Percentiles rank a stretch among this genome's conserved stretches.
These are phyloP conservation scores for Callionymus lyra DNA, from an alignment of 2,113 vertebrate genomes.

Conservation along the genomic window DNA sequence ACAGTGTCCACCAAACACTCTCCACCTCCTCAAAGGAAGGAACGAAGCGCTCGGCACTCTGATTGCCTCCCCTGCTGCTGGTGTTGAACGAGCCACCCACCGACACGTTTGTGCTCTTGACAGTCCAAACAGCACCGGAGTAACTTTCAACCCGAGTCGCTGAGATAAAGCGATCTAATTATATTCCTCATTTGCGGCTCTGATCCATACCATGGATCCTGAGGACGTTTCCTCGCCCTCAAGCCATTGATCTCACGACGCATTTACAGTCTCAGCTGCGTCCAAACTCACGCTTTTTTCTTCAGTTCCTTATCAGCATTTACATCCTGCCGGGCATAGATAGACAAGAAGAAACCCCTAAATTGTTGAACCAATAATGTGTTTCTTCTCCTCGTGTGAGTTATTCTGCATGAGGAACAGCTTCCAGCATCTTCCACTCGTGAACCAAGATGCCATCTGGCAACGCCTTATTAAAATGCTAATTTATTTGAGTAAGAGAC, in stretches of 20 bases:
- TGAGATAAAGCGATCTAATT: conserved; percentile 65
- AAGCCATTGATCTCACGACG: conserved; percentile 37
- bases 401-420: conserved; percentile 25
- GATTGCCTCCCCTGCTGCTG: conserved; percentile 45
- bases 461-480: conserved; percentile 74
- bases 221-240: conserved; percentile 24
- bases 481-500: conserved; percentile 80
- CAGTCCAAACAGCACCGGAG: conserved; percentile 8
- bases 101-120: conserved; percentile 25
- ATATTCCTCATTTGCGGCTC: conserved; percentile 63
- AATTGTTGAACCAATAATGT: conserved; percentile 7
- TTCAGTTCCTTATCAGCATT: conserved; percentile 13
- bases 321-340: conserved; percentile 2
- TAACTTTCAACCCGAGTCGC: conserved; percentile 37
- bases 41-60: conserved; percentile 31
- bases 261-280: conserved; percentile 17
- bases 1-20: conserved; percentile 38
- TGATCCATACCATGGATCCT: conserved; percentile 58
- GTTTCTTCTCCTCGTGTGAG: conserved; percentile 12
- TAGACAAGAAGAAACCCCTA: conserved; percentile 1
- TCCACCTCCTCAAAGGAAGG: conserved; percentile 39
- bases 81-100: conserved; percentile 36
- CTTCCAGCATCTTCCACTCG: conserved; percentile 44
- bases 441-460: conserved; percentile 66
- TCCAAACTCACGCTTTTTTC: conserved; percentile 10